phyloP scores from a whole-genome alignment of 2,888 invertebrate species.

The Hoplodrina ambigua region DNA sequence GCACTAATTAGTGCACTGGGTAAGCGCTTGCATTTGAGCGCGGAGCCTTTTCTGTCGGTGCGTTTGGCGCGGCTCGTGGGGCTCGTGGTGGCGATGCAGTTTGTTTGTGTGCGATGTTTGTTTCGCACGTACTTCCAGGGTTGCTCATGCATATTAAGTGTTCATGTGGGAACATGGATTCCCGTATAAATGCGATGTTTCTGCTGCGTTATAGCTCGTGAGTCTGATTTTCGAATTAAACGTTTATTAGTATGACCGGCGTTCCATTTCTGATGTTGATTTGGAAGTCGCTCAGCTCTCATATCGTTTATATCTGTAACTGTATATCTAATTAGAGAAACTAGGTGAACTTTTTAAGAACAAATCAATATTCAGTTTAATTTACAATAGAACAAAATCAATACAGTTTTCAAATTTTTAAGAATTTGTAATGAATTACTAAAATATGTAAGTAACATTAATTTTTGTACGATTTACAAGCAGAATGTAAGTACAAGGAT shows the following conservation, averaged over 20 bases:
- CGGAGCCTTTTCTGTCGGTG: slow-evolving; percentile 30
- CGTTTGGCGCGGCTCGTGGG: slow-evolving; percentile 8
- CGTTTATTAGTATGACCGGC: not conserved
- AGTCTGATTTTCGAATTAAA: not conserved
- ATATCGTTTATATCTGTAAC: no score
- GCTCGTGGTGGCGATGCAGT: slow-evolving; percentile 11
- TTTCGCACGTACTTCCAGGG: not conserved
- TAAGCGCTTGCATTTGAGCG: slow-evolving; percentile 23
- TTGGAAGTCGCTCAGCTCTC: not conserved
- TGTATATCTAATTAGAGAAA: no score
- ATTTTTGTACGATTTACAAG: no score
- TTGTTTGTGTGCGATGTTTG: slow-evolving; percentile 4
- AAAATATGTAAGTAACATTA: no score
- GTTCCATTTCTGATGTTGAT: not conserved
- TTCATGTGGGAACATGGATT: slow-evolving; percentile 39
- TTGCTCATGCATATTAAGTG: slow-evolving; percentile 38
- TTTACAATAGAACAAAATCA: no score
- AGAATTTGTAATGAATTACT: no score
- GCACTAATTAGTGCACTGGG: slow-evolving; percentile 26
- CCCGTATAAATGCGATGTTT: slow-evolving; percentile 23
- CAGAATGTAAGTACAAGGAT: no score
- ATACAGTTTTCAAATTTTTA: no score
- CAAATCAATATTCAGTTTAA: no score
- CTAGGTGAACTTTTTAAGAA: no score
- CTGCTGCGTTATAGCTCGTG: not conserved